These are phyloP conservation scores for Spodoptera picta DNA, from an alignment of 2,888 invertebrate genomes.

Conservation along the genomic window DNA sequence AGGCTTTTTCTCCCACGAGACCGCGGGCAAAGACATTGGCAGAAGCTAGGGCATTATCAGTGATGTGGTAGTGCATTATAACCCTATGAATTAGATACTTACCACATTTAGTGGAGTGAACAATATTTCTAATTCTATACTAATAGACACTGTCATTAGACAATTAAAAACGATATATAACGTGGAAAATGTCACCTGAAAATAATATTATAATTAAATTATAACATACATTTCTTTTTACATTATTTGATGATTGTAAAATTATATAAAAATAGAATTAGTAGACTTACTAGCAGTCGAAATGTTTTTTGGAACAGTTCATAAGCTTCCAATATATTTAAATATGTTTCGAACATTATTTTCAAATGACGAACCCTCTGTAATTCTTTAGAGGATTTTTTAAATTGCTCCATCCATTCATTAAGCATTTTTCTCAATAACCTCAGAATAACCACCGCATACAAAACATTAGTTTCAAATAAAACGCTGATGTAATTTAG, in stretches of 20 bases:
- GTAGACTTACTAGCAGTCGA: neutral
- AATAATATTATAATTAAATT: too few species aligned
- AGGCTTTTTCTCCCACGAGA: too few species aligned
- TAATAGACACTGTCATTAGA: too few species aligned
- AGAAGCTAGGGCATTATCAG: too few species aligned
- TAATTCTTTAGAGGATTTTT: neutral
- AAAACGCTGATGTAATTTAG: neutral
- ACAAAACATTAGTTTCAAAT: constrained; percentile 10
- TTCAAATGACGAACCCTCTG: constrained; percentile 6
- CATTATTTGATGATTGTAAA: neutral
- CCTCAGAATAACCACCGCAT: constrained; percentile 5
- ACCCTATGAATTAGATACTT: too few species aligned
- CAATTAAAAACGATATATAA: too few species aligned
- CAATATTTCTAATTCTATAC: too few species aligned
- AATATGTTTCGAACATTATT: constrained; percentile 4
- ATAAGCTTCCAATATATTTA: constrained; percentile 11
- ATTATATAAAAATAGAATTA: neutral
- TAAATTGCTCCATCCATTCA: constrained; percentile 2
- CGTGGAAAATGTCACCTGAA: too few species aligned
- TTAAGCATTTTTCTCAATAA: neutral
- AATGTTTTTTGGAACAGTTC: neutral
- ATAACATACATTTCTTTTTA: too few species aligned
- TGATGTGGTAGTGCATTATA: too few species aligned
- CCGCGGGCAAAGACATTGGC: too few species aligned
- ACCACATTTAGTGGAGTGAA: too few species aligned